phyloP scores from a whole-genome alignment of 1,140 invertebrate species.

The Diorhabda sublineata region DNA sequence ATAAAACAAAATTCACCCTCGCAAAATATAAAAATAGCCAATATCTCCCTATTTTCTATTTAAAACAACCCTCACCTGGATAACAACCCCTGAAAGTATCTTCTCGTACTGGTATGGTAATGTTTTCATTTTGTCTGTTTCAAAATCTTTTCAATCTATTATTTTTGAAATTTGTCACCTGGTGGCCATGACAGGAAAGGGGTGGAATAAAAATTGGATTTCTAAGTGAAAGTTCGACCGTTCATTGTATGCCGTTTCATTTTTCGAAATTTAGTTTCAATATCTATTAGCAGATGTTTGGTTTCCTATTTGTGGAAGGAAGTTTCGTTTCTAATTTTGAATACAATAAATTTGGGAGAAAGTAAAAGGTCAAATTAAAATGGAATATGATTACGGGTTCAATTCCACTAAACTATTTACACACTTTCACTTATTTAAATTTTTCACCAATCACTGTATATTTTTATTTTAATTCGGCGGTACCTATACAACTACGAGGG shows the following conservation, averaged over 20 bases:
- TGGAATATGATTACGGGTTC: too few species aligned
- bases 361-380: too few species aligned
- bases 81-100: neutral
- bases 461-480: too few species aligned
- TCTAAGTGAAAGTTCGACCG: slow-evolving; percentile 6
- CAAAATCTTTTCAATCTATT: neutral
- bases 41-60: too few species aligned
- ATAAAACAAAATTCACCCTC: too few species aligned
- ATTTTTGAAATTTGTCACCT: slow-evolving; percentile 11
- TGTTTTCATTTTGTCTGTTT: neutral
- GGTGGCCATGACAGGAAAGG: slow-evolving; percentile 1
- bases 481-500: too few species aligned
- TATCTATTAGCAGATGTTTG: slow-evolving; percentile 2
- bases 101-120: slow-evolving; percentile 7
- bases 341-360: neutral
- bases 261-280: neutral
- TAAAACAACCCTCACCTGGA: slow-evolving; percentile 4
- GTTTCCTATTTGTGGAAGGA: slow-evolving; percentile 5
- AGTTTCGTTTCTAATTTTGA: neutral
- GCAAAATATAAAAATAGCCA: too few species aligned
- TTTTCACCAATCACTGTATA: too few species aligned
- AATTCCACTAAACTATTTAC: too few species aligned
- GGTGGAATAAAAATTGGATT: slow-evolving; percentile 1
- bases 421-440: too few species aligned
- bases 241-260: slow-evolving; percentile 8